A percentile compares a stretch with the other conserved stretches of the same genome.
phyloP scores from a whole-genome alignment of 2,888 invertebrate genomes.

The Heliconius sara region DNA sequence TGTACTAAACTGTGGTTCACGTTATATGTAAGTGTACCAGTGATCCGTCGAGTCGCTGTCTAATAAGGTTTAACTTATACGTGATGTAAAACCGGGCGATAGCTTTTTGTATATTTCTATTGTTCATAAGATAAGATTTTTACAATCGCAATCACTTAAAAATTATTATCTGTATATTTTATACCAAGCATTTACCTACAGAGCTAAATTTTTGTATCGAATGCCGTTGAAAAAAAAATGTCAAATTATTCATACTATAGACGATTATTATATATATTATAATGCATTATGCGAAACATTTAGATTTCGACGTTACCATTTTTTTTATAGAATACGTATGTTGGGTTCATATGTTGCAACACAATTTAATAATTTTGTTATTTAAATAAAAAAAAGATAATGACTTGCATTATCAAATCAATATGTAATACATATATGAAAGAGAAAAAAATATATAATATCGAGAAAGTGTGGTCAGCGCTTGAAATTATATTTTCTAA shows the following conservation, averaged over 20 bases:
- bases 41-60: conserved; percentile 49
- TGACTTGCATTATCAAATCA: background rate
- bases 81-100: conserved; percentile 72
- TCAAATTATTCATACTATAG: conserved; percentile 46
- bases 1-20: conserved; percentile 67
- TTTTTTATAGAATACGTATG: background rate
- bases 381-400: background rate
- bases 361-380: background rate
- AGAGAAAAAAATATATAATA: background rate
- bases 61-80: conserved; percentile 59
- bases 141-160: conserved; percentile 70
- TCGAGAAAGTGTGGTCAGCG: background rate
- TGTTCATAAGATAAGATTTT: conserved; percentile 72
- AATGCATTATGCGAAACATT: conserved; percentile 29
- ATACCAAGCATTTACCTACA: conserved; percentile 66
- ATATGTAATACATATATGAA: background rate
- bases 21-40: conserved; percentile 58
- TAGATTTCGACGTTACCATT: conserved; percentile 41
- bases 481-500: conserved; percentile 14
- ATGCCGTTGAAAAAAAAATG: conserved; percentile 47
- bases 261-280: conserved; percentile 25
- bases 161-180: conserved; percentile 75
- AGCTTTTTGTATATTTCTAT: conserved; percentile 82
- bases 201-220: conserved; percentile 54
- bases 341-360: background rate